Evolutionary conservation across 2,113 vertebrate species (phyloP), one percentile per base, ranked within the genome.

Genomic region (Glaucomys volans): DNA sequence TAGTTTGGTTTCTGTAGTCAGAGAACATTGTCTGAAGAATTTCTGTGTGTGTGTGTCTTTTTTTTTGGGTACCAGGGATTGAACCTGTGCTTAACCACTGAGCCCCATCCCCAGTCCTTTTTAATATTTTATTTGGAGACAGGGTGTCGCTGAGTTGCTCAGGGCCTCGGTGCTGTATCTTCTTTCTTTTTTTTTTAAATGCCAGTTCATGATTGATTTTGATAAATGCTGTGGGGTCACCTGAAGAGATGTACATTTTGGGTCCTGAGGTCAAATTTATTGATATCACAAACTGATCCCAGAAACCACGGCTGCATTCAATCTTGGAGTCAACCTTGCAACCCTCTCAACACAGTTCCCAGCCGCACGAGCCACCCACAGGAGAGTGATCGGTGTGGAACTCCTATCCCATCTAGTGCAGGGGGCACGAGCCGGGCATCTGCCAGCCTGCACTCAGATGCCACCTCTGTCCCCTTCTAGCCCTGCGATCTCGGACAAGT

Each of bases 231-330:
- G 32, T 8, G 28, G 17, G 42, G 28, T 84, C n/a, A 44, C 30
- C 52, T 72, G 42, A 59, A 85, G 71, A 66, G 18, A 72, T 8
- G 11, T 59, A 24, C 22, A 84, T 59, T 92, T 74, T 35, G 37
- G 81, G 24, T 93, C 85, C 84, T 91, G 44, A 35, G n/a, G 50
- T 76, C 83, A 86, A 50, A 57, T 91, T 80, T 50, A 71, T 57
- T 85, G 59, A 66, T 26, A 22, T 64, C 66, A 71, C 57, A 54
- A 71, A 59, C 17, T 44, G 64, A 50, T 62, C 3, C 35, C 16
- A 80, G 72, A 28, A 75, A 64, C 32, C 2, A 20, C 6, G 44
- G 80, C 28, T 74, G 67, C 64, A 22, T 91, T 32, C 16, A 44
- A 17, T 30, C 52, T 32, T 82, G 62, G 74, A 71, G 79, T 57